A percentile compares a stretch with the other conserved stretches of the same genome.
These are phyloP conservation scores for Tachuris rubrigastra DNA, from an alignment of 2,113 vertebrate genomes.

Conservation along the genomic window DNA sequence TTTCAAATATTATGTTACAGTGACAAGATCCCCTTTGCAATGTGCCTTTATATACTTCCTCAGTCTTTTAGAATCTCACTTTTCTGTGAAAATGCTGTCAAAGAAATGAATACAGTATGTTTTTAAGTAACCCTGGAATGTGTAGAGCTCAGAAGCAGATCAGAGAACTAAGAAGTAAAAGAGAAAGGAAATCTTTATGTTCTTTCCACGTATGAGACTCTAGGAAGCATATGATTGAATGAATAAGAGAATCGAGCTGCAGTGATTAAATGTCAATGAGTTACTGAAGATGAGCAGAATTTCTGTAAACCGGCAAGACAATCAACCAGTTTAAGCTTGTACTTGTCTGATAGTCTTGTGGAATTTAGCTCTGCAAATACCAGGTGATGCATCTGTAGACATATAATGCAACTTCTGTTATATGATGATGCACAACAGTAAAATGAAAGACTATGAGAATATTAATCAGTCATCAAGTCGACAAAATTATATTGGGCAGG, in stretches of 20 bases:
- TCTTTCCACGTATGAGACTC: neutral
- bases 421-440: neutral
- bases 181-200: neutral
- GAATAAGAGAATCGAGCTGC: neutral
- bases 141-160: neutral
- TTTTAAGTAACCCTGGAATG: neutral
- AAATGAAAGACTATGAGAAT: neutral
- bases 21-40: neutral
- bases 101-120: neutral
- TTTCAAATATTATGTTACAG: neutral
- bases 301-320: neutral
- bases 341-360: neutral
- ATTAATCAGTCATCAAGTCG: neutral
- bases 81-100: neutral
- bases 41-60: neutral
- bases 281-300: neutral
- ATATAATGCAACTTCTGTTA: neutral
- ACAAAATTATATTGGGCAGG: neutral
- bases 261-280: neutral
- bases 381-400: neutral
- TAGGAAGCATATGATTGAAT: neutral
- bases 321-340: neutral
- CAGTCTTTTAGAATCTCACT: neutral
- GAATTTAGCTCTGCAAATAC: neutral
- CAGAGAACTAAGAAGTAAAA: neutral